Base-by-base conservation (phyloP, 2,888 invertebrate genomes). In the Prosopocoilus inquinatus region DNA sequence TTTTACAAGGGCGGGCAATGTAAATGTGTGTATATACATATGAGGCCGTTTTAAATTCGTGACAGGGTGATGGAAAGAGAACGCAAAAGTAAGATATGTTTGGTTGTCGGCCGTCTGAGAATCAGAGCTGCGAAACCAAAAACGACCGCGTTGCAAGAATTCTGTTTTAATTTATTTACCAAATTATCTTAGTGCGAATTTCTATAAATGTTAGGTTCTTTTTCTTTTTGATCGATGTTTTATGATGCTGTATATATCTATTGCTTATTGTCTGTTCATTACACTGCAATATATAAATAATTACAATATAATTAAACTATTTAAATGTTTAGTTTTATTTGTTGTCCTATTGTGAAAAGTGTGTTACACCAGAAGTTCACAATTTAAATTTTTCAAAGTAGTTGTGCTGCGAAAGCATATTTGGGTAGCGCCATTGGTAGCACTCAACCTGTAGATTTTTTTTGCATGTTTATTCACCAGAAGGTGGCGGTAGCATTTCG, bases 211-310 rank as follows among this genome's bases (percentile, higher is more conserved):
- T 28, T 28, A 28, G 20, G 20, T 59, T 57, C 59, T 58, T 55
- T 53, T 44, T 44, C 60, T 66, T 64, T 60, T 59, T 64, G 64
- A 66, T 68, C 63, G 63, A 67, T 67, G 67, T 67, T 68, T 67
- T 67, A 64, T 28, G 20, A 28, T 63, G 68, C 68, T 69, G 69
- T 69, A 69, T 64, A 69, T 69, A 69, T 66, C 67, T 66, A 64
- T 64, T 63, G 68, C 69, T 68, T 67, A 67, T 66, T 67, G 66
- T 69, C 67, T 68, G 67, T 69, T 67, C 63, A 68, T 63, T 65
- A 64, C 63, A 65, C 63, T 64, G 65, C 67, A 67, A 65, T 66
- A 65, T 67, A 64, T 63, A 57, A 66, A 62, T 64, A 64, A 64
- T 66, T 64, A 65, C 65, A 66, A 64, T 64, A 62, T 62, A 63